Base-by-base conservation (phyloP, 2,113 vertebrate genomes). In the Lophotis ruficrista region DNA sequence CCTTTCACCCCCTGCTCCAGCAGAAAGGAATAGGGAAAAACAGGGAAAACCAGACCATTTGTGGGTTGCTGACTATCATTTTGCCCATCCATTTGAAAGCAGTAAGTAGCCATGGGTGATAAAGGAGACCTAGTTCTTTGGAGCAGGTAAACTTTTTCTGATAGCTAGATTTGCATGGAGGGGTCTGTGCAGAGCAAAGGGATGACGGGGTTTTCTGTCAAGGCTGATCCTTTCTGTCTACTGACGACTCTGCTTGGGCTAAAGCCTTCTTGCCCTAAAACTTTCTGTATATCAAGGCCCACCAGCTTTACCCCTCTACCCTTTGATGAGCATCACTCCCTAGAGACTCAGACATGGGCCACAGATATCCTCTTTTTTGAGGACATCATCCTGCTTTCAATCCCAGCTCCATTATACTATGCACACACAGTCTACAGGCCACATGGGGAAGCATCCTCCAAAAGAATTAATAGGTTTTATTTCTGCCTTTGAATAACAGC, bases 341-440 rank as follows among this genome's bases (percentile, higher is more conserved):
- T 35, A 6, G 4, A 27, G 61, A n/a, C 18, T 27, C 21, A 77
- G 35, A 24, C 12, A 27, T 0, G 4, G 38, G 12, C 22, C 6
- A 27, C n/a, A 58, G 56, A 14, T 1, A 10, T 4, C 12, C 33
- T 75, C 30, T 22, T 43, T 71, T 41, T 20, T 37, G 25, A 73
- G 60, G 27, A 23, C 38, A 19, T 31, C 10, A 16, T 22, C 20
- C 20, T 41, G 5, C 13, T 57, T 30, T 31, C 53, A 14, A 48
- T 56, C 56, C 51, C 79, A 78, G 17, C 45, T 90, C 58, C 25
- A 9, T 0, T 9, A 2, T 24, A 9, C 35, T 12, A 5, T 2
- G 1, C 25, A 20, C 50, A n/a, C 30, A 30, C 2, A 1, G 33
- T 47, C 35, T 53, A 54, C 41, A 61, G 66, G 14, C 30, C 3